Evolutionary conservation across 37 sponge, comb jelly and placozoan species (phyloP), one percentile per base, ranked within the genome.

Genomic region (Spongilla lacustris): DNA sequence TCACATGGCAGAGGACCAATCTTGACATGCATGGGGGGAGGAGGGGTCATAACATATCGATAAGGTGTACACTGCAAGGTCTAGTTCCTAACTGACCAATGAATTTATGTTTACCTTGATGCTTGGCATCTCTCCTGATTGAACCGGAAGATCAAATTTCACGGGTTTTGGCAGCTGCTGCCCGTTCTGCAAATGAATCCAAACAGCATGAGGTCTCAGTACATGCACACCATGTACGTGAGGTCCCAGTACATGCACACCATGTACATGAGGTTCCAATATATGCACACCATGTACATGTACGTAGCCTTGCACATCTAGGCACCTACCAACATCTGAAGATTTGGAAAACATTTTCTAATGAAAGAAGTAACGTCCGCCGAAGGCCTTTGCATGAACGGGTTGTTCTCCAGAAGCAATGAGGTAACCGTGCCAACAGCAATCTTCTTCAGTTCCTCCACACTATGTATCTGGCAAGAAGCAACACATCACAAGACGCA

Each of bases 91-190:
- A n/a, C n/a, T n/a, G n/a, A n/a, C n/a, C n/a, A n/a, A n/a, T n/a
- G n/a, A n/a, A n/a, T n/a, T n/a, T n/a, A 32, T 23, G 23, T n/a
- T 31, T 74, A 88, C 89, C 77, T 77, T 29, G 22, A 74, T 37
- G 17, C 76, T 75, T 5, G 88, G 88, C 35, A 87, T 67, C 14
- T 78, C 46, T 5, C 87, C 84, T 23, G 69, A 34, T 14, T 67
- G 11, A 9, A 82, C 75, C 8, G 92, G 92, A 11, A 92, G 77
- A 30, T 92, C 92, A 84, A 92, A 92, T 67, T 92, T 92, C 26
- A 92, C 92, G 24, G 92, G 92, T 69, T 71, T 84, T 46, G 88
- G 89, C 50, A 92, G 76, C 27, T 67, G 58, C 67, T 88, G 85
- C 22, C 84, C 82, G 88, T 92, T 85, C 92, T 92, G 33, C 30